Evolutionary conservation across 2,888 invertebrate genomes (phyloP).

Genomic region (Marasmarcha lunaedactyla): DNA sequence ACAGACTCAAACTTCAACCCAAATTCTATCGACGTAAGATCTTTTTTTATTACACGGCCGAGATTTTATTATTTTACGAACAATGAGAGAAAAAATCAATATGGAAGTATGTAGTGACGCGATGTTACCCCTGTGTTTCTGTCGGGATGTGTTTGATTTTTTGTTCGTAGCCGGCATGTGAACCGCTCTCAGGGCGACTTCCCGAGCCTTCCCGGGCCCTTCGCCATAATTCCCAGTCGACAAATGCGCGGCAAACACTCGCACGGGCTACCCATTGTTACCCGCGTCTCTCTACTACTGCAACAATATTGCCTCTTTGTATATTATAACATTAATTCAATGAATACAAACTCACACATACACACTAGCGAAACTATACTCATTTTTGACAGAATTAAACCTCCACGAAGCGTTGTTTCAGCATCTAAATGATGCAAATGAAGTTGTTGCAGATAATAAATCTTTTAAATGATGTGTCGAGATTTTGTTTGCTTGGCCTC

Average conservation of each 20-base stretch:
- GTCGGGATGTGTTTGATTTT: slow-evolving; percentile 68
- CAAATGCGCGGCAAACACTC: slow-evolving; percentile 69
- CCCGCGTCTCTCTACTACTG: slow-evolving; percentile 50
- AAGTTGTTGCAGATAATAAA: no score
- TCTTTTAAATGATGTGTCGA: no score
- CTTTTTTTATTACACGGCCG: slow-evolving; percentile 45
- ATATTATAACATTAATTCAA: slow-evolving; percentile 43
- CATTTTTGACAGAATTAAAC: no score
- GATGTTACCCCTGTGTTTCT: slow-evolving; percentile 69
- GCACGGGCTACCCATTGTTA: slow-evolving; percentile 63
- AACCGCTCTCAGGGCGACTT: slow-evolving; percentile 70
- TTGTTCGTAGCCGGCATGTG: slow-evolving; percentile 64
- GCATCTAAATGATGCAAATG: no score
- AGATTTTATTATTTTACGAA: slow-evolving; percentile 64
- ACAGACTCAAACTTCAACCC: slow-evolving; percentile 57
- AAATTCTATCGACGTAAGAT: slow-evolving; percentile 54
- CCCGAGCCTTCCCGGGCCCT: slow-evolving; percentile 68
- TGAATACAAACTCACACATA: slow-evolving; percentile 30
- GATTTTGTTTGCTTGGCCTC: slow-evolving; percentile 9
- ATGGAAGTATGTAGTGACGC: slow-evolving; percentile 58
- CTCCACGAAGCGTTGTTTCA: no score
- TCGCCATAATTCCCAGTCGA: slow-evolving; percentile 67
- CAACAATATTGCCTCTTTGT: slow-evolving; percentile 54
- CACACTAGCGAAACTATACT: not conserved
- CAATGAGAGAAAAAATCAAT: slow-evolving; percentile 69